Evolutionary conservation across 2,797 vertebrate species (phyloP), one percentile per base, ranked within the genome.

Genomic region (Melanotaenia nigrans): DNA sequence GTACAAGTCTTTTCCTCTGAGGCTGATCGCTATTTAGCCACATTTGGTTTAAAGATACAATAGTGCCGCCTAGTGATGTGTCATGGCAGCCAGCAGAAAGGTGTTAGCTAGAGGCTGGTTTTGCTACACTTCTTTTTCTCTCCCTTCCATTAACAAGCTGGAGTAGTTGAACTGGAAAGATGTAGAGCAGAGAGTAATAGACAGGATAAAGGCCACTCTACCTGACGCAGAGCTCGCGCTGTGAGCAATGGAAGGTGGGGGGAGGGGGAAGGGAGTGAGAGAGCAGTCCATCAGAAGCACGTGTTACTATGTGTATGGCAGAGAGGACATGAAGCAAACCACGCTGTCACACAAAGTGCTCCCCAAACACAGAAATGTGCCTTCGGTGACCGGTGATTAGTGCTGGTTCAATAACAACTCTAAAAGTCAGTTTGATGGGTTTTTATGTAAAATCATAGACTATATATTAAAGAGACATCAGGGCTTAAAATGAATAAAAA

Each of bases 151-250:
- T 71, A 78, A 80, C 53, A 86, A 77, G 71, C 65, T 49, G 77
- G 56, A 82, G 69, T 42, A 59, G 68, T 49, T 20, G 57, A 55
- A 84, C 56, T 53, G 77, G 75, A 81, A 73, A 81, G 86, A 85
- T 76, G 82, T 80, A 47, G 73, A 78, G 74, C 84, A 89, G 81
- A 88, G 86, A 89, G 85, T 60, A 76, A 90, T 63, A 91, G 87
- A 88, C 65, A 90, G 76, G 73, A 89, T 90, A 89, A 92, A 90
- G 84, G 80, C 90, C 89, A 95, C 94, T 97, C 96, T 98, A 99
- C 98, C 98, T 99, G 96, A 99, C 98, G 94, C 96, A 99, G 96
- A 99, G 97, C 95, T 99, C 98, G 82, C 98, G 97, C 98, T 99
- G 97, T 86, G 90, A 92, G 92, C 73, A 80, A 75, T 66, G 77